Evolutionary conservation across 2,113 vertebrate genomes (phyloP).

Genomic region (Reinhardtius hippoglossoides): DNA sequence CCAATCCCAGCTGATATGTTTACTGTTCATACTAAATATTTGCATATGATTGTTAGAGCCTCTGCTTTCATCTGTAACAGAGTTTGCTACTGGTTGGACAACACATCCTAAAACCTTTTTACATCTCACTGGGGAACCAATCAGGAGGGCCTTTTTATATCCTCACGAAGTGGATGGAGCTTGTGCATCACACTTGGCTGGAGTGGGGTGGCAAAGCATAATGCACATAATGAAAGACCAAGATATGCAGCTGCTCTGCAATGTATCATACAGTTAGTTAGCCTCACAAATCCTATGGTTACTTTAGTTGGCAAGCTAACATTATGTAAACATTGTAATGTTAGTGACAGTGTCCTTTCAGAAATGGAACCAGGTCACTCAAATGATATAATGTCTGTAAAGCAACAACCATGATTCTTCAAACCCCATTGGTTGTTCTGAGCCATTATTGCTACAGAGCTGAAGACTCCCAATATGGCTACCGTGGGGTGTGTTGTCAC

Average conservation of each 20-base stretch:
- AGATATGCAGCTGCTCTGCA: neutral
- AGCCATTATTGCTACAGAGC: neutral
- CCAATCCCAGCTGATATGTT: neutral
- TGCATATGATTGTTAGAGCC: neutral
- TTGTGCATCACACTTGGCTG: neutral
- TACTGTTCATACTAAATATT: neutral
- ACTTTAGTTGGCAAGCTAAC: conserved; percentile 7
- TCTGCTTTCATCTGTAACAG: neutral
- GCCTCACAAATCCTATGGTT: neutral
- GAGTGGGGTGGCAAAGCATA: neutral
- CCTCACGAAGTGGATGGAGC: neutral
- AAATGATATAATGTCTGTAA: neutral
- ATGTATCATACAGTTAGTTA: neutral
- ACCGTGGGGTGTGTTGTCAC: conserved; percentile 9
- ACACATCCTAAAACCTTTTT: neutral
- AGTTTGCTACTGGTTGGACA: neutral
- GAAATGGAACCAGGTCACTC: conserved; percentile 12
- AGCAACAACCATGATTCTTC: neutral
- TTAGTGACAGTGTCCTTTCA: conserved; percentile 10
- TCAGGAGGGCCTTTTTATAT: neutral
- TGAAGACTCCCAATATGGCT: conserved; percentile 20
- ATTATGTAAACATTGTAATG: conserved; percentile 8
- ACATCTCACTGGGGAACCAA: neutral
- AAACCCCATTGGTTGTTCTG: conserved; percentile 1
- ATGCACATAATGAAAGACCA: neutral